Evolutionary conservation across 2,113 vertebrate genomes (phyloP), one percentile per base, ranked within the genome.

Genomic region (Entelurus aequoreus): DNA sequence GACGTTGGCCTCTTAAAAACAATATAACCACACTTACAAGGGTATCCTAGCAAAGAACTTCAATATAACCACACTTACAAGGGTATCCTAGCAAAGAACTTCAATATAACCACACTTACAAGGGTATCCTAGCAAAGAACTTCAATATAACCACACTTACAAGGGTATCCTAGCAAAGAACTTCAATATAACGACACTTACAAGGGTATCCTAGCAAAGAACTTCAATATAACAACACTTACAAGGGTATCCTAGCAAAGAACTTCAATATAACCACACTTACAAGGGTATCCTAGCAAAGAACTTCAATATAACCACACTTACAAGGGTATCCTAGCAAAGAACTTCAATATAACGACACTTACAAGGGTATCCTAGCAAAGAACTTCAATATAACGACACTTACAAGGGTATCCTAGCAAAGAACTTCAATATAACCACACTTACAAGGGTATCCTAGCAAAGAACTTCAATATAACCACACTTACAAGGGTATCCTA

Each of bases 1-100:
- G 37, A 60, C 16, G 12, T 28, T 37, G 66, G 6, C 4, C 11
- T 16, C 19, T 57, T 57, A 10, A 19, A 51, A 19, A 53, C 96
- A 0, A 98, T 98, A 4, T n/a, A n/a, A 6, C 13, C 10, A 47
- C 28, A 95, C 96, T 95, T 88, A 98, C 96, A 98, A 63, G 95
- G 94, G 71, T 98, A 98, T 69, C 96, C 95, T 97, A 98, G 88
- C 96, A 98, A 64, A 98, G 93, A 79, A 97, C 93, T 79, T 98
- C 96, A 0, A 98, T 98, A 4, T n/a, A n/a, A 6, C 15, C 10
- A 47, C 28, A 95, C 96, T 95, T 88, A 98, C 96, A 98, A 63
- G 95, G 94, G 71, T 98, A 98, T 69, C 96, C 95, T 97, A 98
- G 88, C 96, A 98, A 64, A 98, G 93, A 79, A 97, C 93, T 79